These are phyloP conservation scores for Aphelocoma californica DNA, from an alignment of 2,797 vertebrate genomes.

Conservation along the genomic window DNA sequence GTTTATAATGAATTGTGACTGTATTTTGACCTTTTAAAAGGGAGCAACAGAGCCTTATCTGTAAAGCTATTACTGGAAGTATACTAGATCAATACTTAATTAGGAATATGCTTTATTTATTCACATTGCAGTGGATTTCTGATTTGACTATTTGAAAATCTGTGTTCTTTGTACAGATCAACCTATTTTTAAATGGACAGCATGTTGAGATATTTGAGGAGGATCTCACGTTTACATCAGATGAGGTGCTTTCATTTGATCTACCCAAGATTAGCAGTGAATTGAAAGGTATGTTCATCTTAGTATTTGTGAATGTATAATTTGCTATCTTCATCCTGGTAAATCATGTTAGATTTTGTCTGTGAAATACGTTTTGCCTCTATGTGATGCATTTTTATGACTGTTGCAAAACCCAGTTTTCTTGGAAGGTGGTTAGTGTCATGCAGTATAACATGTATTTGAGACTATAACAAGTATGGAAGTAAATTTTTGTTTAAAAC, in stretches of 20 bases:
- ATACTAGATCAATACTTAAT: not conserved
- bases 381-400: not conserved
- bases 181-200: slow-evolving; percentile 76
- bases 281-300: slow-evolving; percentile 70
- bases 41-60: not conserved
- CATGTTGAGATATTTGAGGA: slow-evolving; percentile 77
- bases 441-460: not conserved
- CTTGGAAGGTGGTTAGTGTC: not conserved
- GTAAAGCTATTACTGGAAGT: not conserved
- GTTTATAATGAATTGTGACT: not conserved
- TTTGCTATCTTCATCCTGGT: not conserved
- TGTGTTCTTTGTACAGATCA: slow-evolving; percentile 68
- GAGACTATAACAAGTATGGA: not conserved
- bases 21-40: not conserved
- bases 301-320: not conserved
- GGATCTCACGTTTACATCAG: slow-evolving; percentile 60
- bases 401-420: not conserved
- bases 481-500: not conserved
- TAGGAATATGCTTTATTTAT: not conserved
- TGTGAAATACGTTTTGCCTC: not conserved
- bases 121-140: not conserved
- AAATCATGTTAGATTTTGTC: not conserved
- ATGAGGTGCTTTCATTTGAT: slow-evolving; percentile 45
- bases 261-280: slow-evolving; percentile 47
- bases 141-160: not conserved